Evolutionary conservation across 2,113 vertebrate genomes (phyloP).

Genomic region (Vanacampus margaritifer): DNA sequence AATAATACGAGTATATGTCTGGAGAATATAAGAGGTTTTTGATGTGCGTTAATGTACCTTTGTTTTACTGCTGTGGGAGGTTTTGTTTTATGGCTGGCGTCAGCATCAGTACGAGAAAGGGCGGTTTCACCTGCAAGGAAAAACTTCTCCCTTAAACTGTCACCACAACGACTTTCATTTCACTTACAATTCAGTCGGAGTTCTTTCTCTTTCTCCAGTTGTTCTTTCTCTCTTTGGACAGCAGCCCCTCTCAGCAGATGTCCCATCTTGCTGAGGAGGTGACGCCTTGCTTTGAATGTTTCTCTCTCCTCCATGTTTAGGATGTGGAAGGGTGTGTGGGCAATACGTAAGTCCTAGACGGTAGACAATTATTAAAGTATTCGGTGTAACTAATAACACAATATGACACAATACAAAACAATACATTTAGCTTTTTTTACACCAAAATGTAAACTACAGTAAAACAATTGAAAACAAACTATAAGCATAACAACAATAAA

Average conservation of each 20-base stretch:
- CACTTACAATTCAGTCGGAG: not conserved
- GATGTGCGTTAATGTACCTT: not conserved
- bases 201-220: slow-evolving; percentile 10
- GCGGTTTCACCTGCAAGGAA: not conserved
- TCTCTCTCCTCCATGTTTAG: slow-evolving; percentile 67
- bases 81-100: not conserved
- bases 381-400: too few relatives aligned
- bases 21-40: not conserved
- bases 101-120: not conserved
- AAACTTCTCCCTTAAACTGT: not conserved
- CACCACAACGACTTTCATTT: not conserved
- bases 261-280: slow-evolving; percentile 71
- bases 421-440: not conserved
- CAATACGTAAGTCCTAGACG: slow-evolving; percentile 71
- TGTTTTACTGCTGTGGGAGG: not conserved
- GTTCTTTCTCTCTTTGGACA: slow-evolving; percentile 38
- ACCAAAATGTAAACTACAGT: not conserved
- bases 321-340: slow-evolving; percentile 73
- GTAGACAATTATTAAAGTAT: not conserved
- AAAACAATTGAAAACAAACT: not conserved
- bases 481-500: not conserved
- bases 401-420: not conserved
- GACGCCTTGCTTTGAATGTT: slow-evolving; percentile 51
- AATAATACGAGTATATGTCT: not conserved
- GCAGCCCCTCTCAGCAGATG: slow-evolving; percentile 58